phyloP scores from a whole-genome alignment of 2,113 vertebrate genomes.

The Ciconia stormi region DNA sequence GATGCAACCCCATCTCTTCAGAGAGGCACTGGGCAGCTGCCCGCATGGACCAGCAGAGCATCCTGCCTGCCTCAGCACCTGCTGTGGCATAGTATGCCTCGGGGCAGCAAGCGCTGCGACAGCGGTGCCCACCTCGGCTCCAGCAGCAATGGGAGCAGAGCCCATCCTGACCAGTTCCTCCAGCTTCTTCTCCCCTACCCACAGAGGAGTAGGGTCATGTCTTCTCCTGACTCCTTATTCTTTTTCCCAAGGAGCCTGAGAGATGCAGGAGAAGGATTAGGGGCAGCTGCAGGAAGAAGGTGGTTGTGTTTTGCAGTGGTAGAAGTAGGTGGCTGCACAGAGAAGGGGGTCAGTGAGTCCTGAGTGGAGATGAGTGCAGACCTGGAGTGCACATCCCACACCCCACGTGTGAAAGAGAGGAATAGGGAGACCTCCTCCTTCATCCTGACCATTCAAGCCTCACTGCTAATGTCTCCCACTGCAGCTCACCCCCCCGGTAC shows the following conservation, averaged over 20 bases:
- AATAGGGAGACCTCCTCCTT: not conserved
- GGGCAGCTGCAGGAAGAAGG: not conserved
- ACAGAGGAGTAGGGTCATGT: not conserved
- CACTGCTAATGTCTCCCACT: rapidly evolving
- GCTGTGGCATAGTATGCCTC: rapidly evolving
- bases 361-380: not conserved
- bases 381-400: not conserved
- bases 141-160: not conserved
- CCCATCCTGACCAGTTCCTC: not conserved
- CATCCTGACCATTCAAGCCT: not conserved
- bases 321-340: not conserved
- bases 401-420: not conserved
- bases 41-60: not conserved
- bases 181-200: not conserved
- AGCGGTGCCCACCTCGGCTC: not conserved
- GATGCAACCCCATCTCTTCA: not conserved
- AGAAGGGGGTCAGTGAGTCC: not conserved
- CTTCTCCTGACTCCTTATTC: not conserved
- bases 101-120: not conserved
- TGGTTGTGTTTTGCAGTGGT: not conserved
- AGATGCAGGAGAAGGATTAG: not conserved
- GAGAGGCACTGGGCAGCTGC: not conserved
- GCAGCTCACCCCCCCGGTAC: not conserved
- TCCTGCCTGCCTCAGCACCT: not conserved
- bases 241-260: not conserved